These are phyloP conservation scores for Dermatophagoides farinae DNA, from an alignment of 1,140 invertebrate genomes.

Conservation along the genomic window DNA sequence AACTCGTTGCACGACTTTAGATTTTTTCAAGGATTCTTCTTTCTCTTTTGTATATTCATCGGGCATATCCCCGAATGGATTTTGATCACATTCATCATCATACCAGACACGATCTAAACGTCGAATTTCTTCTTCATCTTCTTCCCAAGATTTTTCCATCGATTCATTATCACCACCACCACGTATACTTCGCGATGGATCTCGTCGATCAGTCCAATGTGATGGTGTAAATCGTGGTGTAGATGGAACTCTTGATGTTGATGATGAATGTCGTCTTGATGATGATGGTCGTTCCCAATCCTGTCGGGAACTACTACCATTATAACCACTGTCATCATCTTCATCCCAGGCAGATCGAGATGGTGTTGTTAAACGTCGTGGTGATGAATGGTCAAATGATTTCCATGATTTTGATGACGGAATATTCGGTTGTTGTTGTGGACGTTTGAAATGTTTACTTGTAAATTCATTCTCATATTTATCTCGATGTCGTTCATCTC, in stretches of 20 bases:
- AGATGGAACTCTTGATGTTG: not conserved
- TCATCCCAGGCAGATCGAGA: constrained; percentile 66
- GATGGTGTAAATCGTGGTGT: constrained; percentile 7
- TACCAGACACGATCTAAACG: constrained; percentile 92
- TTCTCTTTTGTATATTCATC: constrained; percentile 75
- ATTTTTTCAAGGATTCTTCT: constrained; percentile 65
- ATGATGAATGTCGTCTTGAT: not conserved
- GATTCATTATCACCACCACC: constrained; percentile 17
- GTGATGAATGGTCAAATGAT: not conserved
- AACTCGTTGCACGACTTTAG: constrained; percentile 41
- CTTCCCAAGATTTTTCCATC: constrained; percentile 32
- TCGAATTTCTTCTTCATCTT: constrained; percentile 60
- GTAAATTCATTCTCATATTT: constrained; percentile 19
- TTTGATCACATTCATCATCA: constrained; percentile 76
- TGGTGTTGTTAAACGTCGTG: constrained; percentile 22
- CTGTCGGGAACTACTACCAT: not conserved
- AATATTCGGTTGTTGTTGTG: constrained; percentile 8
- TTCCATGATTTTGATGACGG: constrained; percentile 12
- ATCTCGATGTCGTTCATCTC: constrained; percentile 22
- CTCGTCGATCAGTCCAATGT: not conserved
- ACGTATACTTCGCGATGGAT: not conserved
- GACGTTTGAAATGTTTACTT: constrained; percentile 19
- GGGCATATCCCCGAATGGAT: constrained; percentile 72
- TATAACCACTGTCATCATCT: constrained; percentile 27
- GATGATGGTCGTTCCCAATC: constrained; percentile 5